Conservation (phyloP, 37 sponge, comb jelly and placozoan species). For the Spongilla lacustris region DNA sequence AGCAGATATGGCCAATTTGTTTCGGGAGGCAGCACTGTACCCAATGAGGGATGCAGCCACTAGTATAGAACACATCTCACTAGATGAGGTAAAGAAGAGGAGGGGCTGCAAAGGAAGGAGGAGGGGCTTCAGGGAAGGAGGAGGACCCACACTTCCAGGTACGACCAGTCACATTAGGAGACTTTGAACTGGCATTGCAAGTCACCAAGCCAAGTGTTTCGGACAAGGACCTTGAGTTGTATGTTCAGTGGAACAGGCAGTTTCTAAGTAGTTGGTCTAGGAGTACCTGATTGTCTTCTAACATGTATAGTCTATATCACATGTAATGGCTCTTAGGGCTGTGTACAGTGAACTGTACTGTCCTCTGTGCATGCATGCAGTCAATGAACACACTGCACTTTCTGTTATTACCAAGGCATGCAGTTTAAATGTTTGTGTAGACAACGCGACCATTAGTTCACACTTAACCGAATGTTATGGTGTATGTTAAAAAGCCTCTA, state of each 20-base stretch:
- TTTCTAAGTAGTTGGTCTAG: too few species aligned
- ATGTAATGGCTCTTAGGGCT: too few species aligned
- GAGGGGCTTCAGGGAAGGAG: not conserved
- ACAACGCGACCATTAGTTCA: too few species aligned
- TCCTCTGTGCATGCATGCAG: too few species aligned
- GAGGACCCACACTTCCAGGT: constrained; percentile 48
- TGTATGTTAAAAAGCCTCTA: too few species aligned
- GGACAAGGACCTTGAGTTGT: constrained; percentile 83
- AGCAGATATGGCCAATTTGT: constrained; percentile 94
- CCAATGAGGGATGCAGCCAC: constrained; percentile 80
- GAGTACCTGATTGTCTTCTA: too few species aligned
- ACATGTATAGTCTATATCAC: too few species aligned
- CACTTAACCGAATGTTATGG: too few species aligned
- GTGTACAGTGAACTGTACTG: too few species aligned
- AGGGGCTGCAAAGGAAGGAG: not conserved
- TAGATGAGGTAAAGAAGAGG: constrained; percentile 66
- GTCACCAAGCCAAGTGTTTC: constrained; percentile 89
- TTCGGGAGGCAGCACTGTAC: constrained; percentile 94
- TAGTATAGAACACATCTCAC: constrained; percentile 76
- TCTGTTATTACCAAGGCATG: too few species aligned
- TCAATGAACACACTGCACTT: too few species aligned
- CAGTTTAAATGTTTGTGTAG: too few species aligned
- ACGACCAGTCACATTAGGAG: constrained; percentile 73
- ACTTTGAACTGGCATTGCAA: constrained; percentile 79
- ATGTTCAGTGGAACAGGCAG: constrained; percentile 92